Conservation (phyloP, 2,113 vertebrate genomes). For the Clupea harengus region DNA sequence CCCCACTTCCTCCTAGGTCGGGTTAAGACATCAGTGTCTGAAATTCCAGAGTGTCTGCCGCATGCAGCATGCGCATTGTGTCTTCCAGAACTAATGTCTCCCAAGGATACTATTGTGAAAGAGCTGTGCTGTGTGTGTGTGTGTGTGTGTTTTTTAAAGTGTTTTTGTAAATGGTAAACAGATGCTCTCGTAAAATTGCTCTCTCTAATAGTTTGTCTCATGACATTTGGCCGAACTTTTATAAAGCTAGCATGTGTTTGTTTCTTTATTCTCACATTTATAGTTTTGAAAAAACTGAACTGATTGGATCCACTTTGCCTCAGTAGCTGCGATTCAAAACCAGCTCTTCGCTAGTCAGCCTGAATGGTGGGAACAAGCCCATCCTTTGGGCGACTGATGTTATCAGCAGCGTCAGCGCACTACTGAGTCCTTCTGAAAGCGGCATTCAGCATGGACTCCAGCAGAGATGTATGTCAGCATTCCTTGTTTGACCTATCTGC, state of each 20-base stretch:
- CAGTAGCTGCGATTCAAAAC: background rate
- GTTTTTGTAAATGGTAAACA: background rate
- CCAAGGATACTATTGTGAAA: no score
- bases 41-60: no score
- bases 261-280: background rate
- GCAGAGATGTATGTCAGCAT: background rate
- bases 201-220: background rate
- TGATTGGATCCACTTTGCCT: background rate
- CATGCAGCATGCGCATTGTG: no score
- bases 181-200: background rate
- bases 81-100: no score
- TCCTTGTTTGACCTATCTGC: background rate
- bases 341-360: background rate
- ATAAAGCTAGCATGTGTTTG: background rate
- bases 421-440: background rate
- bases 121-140: background rate
- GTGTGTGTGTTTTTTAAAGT: background rate
- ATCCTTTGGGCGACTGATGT: background rate
- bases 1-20: no score
- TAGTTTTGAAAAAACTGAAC: background rate
- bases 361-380: background rate
- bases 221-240: slow-evolving; percentile 3
- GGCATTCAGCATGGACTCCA: background rate
- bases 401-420: background rate
- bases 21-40: no score